Percentiles rank a stretch among this genome's conserved stretches.
Evolutionary conservation across 2,888 invertebrate genomes (phyloP).

Genomic region (Papilio gigon): DNA sequence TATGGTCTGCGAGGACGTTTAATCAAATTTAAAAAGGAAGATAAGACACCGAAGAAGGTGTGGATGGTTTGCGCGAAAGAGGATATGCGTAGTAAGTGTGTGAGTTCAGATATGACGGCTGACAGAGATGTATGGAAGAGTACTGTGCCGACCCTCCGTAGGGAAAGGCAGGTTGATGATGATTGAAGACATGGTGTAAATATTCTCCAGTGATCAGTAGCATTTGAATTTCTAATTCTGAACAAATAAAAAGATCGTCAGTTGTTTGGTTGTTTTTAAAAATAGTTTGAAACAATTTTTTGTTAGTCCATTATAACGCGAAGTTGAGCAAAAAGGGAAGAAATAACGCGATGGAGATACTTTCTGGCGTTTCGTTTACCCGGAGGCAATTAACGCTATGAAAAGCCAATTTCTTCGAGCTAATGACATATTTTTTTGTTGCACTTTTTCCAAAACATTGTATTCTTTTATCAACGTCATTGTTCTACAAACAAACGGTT

Average conservation of each 20-base stretch:
- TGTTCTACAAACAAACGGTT: constrained; percentile 9
- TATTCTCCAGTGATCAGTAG: background rate
- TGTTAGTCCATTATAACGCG: constrained; percentile 16
- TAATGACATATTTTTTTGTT: constrained; percentile 39
- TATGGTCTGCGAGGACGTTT: no score
- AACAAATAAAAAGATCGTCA: background rate
- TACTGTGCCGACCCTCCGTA: no score
- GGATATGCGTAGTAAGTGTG: no score
- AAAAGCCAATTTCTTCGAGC: constrained; percentile 37
- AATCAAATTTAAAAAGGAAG: background rate
- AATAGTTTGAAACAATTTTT: constrained; percentile 4
- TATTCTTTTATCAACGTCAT: constrained; percentile 31
- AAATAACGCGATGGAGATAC: constrained; percentile 39
- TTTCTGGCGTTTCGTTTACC: constrained; percentile 37
- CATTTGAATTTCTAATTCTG: background rate
- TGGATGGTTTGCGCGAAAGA: no score
- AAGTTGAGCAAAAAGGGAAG: constrained; percentile 29
- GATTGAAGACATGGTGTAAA: no score
- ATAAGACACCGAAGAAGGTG: no score
- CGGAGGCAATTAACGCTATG: constrained; percentile 41
- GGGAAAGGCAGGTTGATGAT: no score
- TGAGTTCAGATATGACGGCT: no score
- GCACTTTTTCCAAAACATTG: constrained; percentile 25
- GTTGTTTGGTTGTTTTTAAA: background rate
- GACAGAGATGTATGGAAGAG: no score